Evolutionary conservation across 2,113 vertebrate species (phyloP).

Genomic region (Jaculus jaculus): DNA sequence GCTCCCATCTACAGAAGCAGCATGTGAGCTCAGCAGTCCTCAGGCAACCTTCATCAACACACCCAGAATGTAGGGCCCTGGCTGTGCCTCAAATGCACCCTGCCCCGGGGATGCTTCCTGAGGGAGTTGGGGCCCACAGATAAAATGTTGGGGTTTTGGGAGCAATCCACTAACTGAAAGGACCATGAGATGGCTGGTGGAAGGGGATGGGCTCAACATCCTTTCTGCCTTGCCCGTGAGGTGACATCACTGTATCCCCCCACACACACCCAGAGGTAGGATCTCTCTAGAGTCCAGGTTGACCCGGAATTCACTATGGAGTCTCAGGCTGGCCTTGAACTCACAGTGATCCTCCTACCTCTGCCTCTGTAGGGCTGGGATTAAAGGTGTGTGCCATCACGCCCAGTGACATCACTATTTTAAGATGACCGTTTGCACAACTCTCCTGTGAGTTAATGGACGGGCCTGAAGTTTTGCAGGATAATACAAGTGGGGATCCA

Average conservation of each 20-base stretch:
- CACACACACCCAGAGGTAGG: too few relatives aligned
- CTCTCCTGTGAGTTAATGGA: background rate
- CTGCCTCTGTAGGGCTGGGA: too few relatives aligned
- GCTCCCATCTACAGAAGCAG: background rate
- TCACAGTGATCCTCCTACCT: too few relatives aligned
- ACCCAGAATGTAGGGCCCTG: background rate
- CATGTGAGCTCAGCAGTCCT: too few relatives aligned
- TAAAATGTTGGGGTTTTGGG: background rate
- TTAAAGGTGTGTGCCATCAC: too few relatives aligned
- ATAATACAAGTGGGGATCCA: background rate
- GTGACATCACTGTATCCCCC: background rate
- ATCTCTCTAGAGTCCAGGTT: too few relatives aligned
- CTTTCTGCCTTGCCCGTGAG: background rate
- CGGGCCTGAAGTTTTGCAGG: background rate
- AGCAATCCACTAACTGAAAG: background rate
- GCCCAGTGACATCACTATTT: background rate
- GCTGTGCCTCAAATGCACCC: background rate
- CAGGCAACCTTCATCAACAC: background rate
- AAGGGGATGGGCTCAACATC: background rate
- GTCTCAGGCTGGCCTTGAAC: too few relatives aligned
- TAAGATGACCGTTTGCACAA: background rate
- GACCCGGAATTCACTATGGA: too few relatives aligned
- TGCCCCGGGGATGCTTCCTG: rapidly evolving
- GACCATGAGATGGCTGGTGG: background rate
- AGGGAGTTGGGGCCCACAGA: background rate